Evolutionary conservation across 2,113 vertebrate genomes (phyloP), one percentile per base, ranked within the genome.

Genomic region (Upupa epops): DNA sequence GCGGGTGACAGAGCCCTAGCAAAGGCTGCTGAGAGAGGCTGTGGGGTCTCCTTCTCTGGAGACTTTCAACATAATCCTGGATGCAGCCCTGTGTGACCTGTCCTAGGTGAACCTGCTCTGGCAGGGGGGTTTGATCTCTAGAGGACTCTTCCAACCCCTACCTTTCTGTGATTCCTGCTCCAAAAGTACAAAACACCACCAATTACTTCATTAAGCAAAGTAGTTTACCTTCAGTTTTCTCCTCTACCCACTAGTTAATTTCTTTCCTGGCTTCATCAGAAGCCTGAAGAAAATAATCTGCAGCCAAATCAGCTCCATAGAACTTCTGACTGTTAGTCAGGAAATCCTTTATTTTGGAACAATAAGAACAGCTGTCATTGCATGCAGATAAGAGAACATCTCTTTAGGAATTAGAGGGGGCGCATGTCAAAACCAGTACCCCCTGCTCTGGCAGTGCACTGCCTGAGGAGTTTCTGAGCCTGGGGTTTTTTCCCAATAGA

Each of bases 211-310:
- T 64, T 54, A 85, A 66, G 2, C 4, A 32, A 86, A 52, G 24
- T 45, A 31, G 24, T 96, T 97, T 83, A 99, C 99, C 98, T 93
- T 98, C 98, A 2, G 99, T 99, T 93, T 99, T 98, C 51, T 97
- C 85, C 88, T 98, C 97, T 6, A 99, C 98, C 99, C 98, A 99
- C 64, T 95, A 86, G 89, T 99, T 99, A 94, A 99, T 99, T 89
- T 97, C 89, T 17, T 88, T 93, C 89, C 98, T 97, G 65, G 98
- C 97, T 11, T 96, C 88, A 25, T 98, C 98, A 59, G 87, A 46
- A 73, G 97, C 97, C 37, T 95, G 94, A 28, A 97, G 92, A 78
- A 99, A 99, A 91, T 99, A 98, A 65, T 99, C 97, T 24, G 96
- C 55, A 83, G 97, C 98, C 97, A 99, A 81, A 31, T 98, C 98